Conservation (phyloP, 2,797 vertebrate species). For the Ispidina picta region DNA sequence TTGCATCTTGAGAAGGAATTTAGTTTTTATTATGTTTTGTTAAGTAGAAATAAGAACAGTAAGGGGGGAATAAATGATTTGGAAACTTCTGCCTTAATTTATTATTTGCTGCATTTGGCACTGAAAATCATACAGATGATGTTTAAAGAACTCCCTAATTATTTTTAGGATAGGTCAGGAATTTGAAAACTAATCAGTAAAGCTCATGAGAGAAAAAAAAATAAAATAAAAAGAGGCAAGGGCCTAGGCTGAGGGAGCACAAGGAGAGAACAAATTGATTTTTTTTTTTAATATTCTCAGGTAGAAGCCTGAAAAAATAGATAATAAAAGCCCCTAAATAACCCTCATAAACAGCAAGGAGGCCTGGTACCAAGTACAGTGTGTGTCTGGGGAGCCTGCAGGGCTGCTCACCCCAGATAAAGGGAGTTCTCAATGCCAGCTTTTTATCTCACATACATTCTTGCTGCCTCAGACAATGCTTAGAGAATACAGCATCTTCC, state of each 20-base stretch:
- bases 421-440: background rate
- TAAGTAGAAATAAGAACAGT: background rate
- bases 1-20: background rate
- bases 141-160: conserved; percentile 42
- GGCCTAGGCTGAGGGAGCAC: background rate
- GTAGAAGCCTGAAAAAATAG: conserved; percentile 6
- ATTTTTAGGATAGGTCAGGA: conserved; percentile 6
- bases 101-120: conserved; percentile 7
- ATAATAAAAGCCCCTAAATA: background rate
- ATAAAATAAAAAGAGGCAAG: background rate
- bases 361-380: background rate
- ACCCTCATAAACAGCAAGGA: background rate
- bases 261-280: background rate
- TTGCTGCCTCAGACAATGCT: background rate
- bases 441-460: background rate
- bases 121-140: background rate
- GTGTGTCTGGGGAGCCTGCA: background rate
- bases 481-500: background rate
- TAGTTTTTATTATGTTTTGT: background rate
- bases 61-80: background rate
- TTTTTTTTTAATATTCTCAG: background rate
- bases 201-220: background rate
- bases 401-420: background rate
- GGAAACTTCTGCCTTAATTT: background rate
- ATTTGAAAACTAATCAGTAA: conserved; percentile 10